Evolutionary conservation across 1,140 invertebrate genomes (phyloP).

Genomic region (Meloidogyne hapla): DNA sequence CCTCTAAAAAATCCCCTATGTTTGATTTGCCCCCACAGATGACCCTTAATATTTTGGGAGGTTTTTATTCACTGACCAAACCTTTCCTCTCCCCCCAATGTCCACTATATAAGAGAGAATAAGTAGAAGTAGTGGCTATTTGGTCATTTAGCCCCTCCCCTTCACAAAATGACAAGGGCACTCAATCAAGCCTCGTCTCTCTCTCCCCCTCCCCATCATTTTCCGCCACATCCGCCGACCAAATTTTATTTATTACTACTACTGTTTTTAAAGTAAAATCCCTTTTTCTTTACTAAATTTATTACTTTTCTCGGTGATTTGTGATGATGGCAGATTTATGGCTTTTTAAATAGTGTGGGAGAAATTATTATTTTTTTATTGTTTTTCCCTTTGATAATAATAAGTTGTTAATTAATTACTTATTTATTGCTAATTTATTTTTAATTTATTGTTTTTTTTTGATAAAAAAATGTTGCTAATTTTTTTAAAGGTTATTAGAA

Average conservation of each 20-base stretch:
- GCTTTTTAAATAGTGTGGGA: neutral
- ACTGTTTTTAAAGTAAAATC: neutral
- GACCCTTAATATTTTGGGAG: too few relatives aligned
- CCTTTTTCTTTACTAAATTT: constrained; percentile 14
- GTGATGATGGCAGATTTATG: constrained; percentile 5
- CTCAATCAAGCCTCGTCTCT: neutral
- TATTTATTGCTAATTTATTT: neutral
- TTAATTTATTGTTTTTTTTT: too few relatives aligned
- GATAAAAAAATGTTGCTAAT: too few relatives aligned
- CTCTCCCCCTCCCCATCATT: neutral
- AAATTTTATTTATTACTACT: constrained; percentile 7
- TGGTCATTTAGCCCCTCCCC: constrained; percentile 1
- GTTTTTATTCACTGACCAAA: neutral
- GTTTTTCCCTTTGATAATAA: neutral
- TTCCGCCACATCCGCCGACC: neutral
- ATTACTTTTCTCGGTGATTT: constrained; percentile 26
- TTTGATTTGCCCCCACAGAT: neutral
- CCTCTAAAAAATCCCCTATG: neutral
- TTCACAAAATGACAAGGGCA: neutral
- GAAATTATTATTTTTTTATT: neutral
- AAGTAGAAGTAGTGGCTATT: neutral
- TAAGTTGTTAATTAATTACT: neutral
- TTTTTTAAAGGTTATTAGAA: neutral
- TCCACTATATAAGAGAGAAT: constrained; percentile 4
- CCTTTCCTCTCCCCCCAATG: neutral